Percentiles rank a stretch among this genome's conserved stretches.
Conservation (phyloP, 2,888 invertebrate genomes). For the Plebejus argus region DNA sequence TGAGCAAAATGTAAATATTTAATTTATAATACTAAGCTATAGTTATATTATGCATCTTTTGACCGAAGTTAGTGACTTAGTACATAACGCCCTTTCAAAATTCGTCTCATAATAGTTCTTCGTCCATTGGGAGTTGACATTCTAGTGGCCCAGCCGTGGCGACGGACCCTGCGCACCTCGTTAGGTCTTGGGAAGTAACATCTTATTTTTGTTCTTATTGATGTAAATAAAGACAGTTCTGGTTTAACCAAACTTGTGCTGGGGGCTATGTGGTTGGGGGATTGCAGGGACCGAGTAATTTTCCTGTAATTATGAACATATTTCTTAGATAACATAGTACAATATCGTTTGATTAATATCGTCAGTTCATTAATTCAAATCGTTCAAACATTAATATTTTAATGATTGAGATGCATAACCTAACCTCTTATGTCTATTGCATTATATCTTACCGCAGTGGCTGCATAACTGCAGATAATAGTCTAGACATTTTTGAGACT, state of each 20-base stretch:
- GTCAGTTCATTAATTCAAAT: no score
- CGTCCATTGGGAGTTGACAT: conserved; percentile 86
- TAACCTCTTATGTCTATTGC: neutral
- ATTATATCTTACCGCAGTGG: conserved; percentile 57
- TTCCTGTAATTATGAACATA: conserved; percentile 51
- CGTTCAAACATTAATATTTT: neutral
- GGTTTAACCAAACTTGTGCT: conserved; percentile 56
- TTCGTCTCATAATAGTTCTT: conserved; percentile 86
- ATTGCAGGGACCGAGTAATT: conserved; percentile 55
- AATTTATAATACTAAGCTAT: conserved; percentile 34
- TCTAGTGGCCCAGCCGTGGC: conserved; percentile 85
- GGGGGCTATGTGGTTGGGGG: conserved; percentile 48
- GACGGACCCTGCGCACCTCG: conserved; percentile 85
- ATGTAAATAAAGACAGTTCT: conserved; percentile 56
- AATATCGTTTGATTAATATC: no score
- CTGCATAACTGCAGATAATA: conserved; percentile 59
- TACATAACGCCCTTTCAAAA: conserved; percentile 87
- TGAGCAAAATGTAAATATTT: conserved; percentile 28
- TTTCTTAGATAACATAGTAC: neutral
- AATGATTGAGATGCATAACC: neutral
- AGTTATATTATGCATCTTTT: neutral
- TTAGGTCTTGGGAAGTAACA: conserved; percentile 88
- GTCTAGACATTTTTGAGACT: conserved; percentile 55
- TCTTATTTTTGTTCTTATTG: conserved; percentile 78
- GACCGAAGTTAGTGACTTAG: conserved; percentile 81